These are phyloP conservation scores for Ceuthmochares aereus DNA, from an alignment of 2,113 vertebrate genomes.

Conservation along the genomic window DNA sequence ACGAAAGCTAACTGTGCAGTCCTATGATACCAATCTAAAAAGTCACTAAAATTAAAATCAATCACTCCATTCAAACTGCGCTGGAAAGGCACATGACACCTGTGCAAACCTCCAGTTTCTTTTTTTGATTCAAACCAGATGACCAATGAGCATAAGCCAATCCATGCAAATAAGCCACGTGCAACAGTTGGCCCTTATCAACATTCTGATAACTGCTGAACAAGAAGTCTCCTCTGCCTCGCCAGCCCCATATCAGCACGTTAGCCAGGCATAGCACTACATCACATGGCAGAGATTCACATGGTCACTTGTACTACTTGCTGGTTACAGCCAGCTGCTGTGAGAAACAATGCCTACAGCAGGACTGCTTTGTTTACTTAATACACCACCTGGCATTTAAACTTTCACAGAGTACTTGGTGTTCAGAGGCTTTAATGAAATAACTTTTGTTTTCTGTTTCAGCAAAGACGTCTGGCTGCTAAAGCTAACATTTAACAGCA, in stretches of 20 bases:
- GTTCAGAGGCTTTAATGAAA: slow-evolving; percentile 24
- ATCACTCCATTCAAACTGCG: not conserved
- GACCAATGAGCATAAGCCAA: not conserved
- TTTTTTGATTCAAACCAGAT: not conserved
- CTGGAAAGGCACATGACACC: not conserved
- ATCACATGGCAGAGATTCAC: slow-evolving; percentile 45
- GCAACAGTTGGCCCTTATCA: not conserved
- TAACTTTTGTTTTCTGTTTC: not conserved
- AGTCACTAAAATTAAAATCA: not conserved
- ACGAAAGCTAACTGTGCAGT: not conserved
- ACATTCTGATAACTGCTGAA: not conserved
- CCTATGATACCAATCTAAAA: not conserved
- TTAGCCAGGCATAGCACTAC: not conserved
- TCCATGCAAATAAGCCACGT: not conserved
- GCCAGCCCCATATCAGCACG: not conserved
- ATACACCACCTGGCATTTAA: slow-evolving; percentile 55
- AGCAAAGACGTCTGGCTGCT: not conserved
- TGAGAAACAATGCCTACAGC: slow-evolving; percentile 56
- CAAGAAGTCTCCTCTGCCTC: not conserved
- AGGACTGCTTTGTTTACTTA: slow-evolving; percentile 48
- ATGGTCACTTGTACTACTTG: not conserved
- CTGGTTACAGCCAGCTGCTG: slow-evolving; percentile 30
- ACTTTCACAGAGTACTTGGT: not conserved
- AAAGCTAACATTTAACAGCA: not conserved
- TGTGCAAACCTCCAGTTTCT: not conserved